Conservation (phyloP, 1,140 invertebrate species). For the Latrodectus geometricus region DNA sequence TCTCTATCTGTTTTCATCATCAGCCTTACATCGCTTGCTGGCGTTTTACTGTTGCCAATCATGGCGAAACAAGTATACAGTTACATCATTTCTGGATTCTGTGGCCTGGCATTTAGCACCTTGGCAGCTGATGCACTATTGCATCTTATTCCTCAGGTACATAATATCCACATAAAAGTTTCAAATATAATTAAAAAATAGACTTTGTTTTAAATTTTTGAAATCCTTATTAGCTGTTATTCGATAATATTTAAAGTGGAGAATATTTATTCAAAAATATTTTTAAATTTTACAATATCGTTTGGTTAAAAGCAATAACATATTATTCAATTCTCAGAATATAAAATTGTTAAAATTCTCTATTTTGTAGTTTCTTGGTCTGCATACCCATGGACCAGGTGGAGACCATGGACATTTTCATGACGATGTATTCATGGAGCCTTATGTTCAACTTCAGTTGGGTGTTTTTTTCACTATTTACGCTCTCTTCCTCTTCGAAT, state of each 20-base stretch:
- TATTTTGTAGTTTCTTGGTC: constrained; percentile 64
- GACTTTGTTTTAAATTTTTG: background rate
- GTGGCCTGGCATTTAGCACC: constrained; percentile 71
- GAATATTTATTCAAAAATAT: too few relatives aligned
- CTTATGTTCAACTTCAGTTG: constrained; percentile 54
- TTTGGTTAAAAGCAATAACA: too few relatives aligned
- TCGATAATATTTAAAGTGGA: too few relatives aligned
- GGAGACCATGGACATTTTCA: constrained; percentile 62
- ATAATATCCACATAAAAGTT: background rate
- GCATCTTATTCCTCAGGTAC: constrained; percentile 70
- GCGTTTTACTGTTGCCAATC: constrained; percentile 66
- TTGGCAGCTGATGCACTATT: constrained; percentile 70
- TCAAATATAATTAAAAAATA: background rate
- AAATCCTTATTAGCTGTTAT: too few relatives aligned
- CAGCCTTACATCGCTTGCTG: constrained; percentile 66
- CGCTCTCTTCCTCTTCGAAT: constrained; percentile 67
- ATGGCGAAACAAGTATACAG: constrained; percentile 63
- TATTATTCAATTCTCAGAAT: too few relatives aligned
- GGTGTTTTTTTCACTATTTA: constrained; percentile 66
- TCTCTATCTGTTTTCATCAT: constrained; percentile 67
- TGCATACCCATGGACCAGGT: constrained; percentile 63
- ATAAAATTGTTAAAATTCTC: too few relatives aligned
- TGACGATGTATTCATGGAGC: constrained; percentile 62
- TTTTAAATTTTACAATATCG: too few relatives aligned
- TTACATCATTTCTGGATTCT: constrained; percentile 68